A percentile compares a stretch with the other conserved stretches of the same genome.
These are phyloP conservation scores for Stenopsyche tienmushanensis DNA, from an alignment of 1,140 invertebrate species.

Conservation along the genomic window DNA sequence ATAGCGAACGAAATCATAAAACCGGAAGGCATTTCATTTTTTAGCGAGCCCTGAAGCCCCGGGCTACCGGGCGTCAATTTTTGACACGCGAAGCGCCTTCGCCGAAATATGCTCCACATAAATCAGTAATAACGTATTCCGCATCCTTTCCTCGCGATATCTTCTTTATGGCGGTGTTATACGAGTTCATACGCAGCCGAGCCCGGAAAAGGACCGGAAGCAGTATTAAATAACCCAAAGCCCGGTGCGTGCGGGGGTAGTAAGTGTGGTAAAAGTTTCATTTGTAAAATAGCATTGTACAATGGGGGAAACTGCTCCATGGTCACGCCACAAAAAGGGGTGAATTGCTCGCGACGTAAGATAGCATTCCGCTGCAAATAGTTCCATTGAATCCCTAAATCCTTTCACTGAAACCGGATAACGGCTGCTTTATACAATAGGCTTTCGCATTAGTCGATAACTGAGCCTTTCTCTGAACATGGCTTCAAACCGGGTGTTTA, in stretches of 20 bases:
- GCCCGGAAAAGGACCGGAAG: too few species aligned
- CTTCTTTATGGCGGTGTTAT: background rate
- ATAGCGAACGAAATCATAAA: too few species aligned
- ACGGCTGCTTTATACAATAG: constrained; percentile 32
- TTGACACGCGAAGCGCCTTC: too few species aligned
- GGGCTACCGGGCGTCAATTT: too few species aligned
- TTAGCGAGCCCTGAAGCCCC: too few species aligned
- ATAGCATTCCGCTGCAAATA: constrained; percentile 34
- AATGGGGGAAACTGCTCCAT: background rate
- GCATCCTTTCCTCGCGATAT: background rate
- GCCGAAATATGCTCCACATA: too few species aligned
- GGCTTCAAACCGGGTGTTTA: background rate
- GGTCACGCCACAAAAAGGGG: constrained; percentile 21
- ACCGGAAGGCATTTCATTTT: too few species aligned
- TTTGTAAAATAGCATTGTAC: constrained; percentile 14
- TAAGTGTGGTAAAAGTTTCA: background rate
- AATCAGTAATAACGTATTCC: too few species aligned
- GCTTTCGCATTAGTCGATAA: constrained; percentile 22
- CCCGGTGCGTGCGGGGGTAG: too few species aligned
- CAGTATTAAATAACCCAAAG: too few species aligned
- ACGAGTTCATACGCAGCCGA: too few species aligned
- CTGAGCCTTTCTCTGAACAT: constrained; percentile 1
- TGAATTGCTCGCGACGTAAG: constrained; percentile 24
- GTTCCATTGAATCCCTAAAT: constrained; percentile 29
- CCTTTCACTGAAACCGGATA: constrained; percentile 26